Conservation (phyloP, 1,140 invertebrate species). For the Camponotus vicinus region DNA sequence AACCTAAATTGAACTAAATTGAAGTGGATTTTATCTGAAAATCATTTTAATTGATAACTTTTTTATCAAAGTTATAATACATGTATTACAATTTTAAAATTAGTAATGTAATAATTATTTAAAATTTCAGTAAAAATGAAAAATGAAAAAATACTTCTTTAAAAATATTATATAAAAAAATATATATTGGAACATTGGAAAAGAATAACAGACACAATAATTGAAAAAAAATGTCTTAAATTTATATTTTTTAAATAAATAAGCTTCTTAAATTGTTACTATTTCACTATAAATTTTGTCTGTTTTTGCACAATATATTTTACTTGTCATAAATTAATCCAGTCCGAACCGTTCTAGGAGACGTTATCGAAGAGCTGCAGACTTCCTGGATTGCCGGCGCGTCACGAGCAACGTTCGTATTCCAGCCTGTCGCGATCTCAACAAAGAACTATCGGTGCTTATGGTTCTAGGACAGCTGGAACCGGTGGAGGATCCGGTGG, state of each 20-base stretch:
- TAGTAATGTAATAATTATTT: no score
- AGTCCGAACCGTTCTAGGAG: slow-evolving; percentile 74
- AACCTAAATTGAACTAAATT: background rate
- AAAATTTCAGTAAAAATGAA: no score
- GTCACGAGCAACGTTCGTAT: slow-evolving; percentile 81
- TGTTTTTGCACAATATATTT: background rate
- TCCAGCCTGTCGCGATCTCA: slow-evolving; percentile 83
- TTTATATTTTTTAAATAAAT: background rate
- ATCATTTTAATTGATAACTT: no score
- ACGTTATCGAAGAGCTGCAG: slow-evolving; percentile 80
- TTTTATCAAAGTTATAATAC: no score
- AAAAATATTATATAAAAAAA: no score
- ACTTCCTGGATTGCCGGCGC: slow-evolving; percentile 66
- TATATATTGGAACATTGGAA: no score
- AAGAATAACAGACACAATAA: background rate
- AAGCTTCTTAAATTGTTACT: background rate
- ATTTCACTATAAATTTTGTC: background rate
- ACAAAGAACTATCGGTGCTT: slow-evolving; percentile 74
- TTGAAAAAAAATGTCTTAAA: background rate
- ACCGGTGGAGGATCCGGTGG: slow-evolving; percentile 63
- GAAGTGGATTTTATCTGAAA: no score
- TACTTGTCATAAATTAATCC: background rate
- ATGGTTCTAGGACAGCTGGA: slow-evolving; percentile 75
- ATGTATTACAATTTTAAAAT: no score
- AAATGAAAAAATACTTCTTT: no score